phyloP scores from a whole-genome alignment of 2,888 invertebrate species.

The Sinopyrophorus schimmeli region DNA sequence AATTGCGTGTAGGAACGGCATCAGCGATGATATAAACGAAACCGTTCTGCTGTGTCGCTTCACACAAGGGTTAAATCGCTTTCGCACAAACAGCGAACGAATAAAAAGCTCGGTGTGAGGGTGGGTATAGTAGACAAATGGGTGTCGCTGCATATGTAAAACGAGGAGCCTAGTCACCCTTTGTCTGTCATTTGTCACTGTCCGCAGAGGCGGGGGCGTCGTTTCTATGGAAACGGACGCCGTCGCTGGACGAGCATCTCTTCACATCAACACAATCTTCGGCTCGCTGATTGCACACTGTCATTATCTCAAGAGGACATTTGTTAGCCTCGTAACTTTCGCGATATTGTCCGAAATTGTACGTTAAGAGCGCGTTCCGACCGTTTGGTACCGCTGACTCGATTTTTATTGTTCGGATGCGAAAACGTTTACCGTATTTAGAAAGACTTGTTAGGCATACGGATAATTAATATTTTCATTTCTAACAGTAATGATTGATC shows the following conservation, averaged over 20 bases:
- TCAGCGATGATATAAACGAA: conserved; percentile 32
- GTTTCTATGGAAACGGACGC: conserved; percentile 50
- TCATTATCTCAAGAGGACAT: conserved; percentile 30
- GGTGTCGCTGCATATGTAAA: conserved; percentile 59
- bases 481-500: too few relatives aligned
- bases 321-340: conserved; percentile 21
- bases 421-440: too few relatives aligned
- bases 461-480: too few relatives aligned
- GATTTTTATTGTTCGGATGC: conserved; percentile 2
- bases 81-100: conserved; percentile 34
- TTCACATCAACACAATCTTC: conserved; percentile 30
- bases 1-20: conserved; percentile 30
- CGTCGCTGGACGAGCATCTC: conserved; percentile 30
- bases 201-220: conserved; percentile 51
- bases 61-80: conserved; percentile 34
- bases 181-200: conserved; percentile 58
- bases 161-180: conserved; percentile 56
- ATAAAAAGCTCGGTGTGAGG: conserved; percentile 33
- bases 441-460: too few relatives aligned
- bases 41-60: conserved; percentile 33
- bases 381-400: conserved; percentile 3
- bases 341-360: conserved; percentile 23
- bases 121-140: conserved; percentile 53
- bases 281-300: conserved; percentile 29
- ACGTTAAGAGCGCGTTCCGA: conserved; percentile 16